phyloP scores from a whole-genome alignment of 2,113 vertebrate genomes.

The Siniperca knerii region DNA sequence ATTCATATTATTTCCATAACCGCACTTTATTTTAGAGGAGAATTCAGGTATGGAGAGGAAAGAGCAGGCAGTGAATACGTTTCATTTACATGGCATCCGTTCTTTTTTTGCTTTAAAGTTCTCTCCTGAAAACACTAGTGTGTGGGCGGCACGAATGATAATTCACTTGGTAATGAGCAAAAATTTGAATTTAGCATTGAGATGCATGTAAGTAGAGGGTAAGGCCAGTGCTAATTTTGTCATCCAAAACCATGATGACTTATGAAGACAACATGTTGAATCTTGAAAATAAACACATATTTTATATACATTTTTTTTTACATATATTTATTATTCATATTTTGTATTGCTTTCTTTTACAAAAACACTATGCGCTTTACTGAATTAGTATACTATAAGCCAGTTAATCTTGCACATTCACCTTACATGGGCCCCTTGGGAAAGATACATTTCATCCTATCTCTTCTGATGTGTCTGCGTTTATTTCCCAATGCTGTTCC shows the following conservation, averaged over 20 bases:
- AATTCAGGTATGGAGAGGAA: neutral
- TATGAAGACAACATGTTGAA: neutral
- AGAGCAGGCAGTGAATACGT: constrained; percentile 13
- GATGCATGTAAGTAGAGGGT: neutral
- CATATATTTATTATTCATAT: no score
- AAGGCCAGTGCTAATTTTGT: neutral
- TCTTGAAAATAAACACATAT: neutral
- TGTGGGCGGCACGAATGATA: neutral
- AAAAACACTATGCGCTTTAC: neutral
- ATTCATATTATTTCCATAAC: constrained; percentile 50
- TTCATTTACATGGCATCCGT: constrained; percentile 12
- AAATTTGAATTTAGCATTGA: neutral
- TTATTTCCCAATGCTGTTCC: neutral
- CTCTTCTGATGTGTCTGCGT: neutral
- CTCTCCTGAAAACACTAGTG: constrained; percentile 1
- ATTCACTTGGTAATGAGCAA: constrained; percentile 3
- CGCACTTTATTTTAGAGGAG: constrained; percentile 30
- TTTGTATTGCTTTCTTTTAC: neutral
- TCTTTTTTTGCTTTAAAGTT: constrained; percentile 23
- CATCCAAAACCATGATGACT: neutral
- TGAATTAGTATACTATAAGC: neutral
- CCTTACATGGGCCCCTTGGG: neutral
- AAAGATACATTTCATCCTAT: neutral
- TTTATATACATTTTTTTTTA: neutral
- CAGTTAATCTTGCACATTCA: neutral